Conservation (phyloP, 1,140 invertebrate species). For the Saccostrea echinata region DNA sequence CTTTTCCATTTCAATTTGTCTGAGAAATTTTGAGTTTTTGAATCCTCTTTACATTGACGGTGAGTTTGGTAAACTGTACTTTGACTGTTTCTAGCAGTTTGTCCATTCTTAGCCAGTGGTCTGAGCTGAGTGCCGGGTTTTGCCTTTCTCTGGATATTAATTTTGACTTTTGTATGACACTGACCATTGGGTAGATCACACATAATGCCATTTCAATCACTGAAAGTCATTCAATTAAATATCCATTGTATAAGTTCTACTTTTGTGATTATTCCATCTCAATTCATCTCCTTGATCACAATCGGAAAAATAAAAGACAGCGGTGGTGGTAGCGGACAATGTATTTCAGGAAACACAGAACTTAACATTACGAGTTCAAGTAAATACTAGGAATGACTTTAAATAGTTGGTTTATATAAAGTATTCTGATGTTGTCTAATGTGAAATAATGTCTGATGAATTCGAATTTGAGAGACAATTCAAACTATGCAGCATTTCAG, state of each 20-base stretch:
- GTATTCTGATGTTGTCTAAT: neutral
- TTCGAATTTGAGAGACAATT: neutral
- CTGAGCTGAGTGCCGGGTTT: neutral
- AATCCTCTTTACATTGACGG: neutral
- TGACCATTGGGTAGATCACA: neutral
- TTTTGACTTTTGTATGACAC: neutral
- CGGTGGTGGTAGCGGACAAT: neutral
- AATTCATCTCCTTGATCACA: neutral
- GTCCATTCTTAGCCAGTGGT: neutral
- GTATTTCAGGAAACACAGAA: neutral
- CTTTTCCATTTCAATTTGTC: neutral
- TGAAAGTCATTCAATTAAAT: constrained; percentile 8
- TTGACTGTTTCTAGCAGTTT: neutral
- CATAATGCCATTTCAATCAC: neutral
- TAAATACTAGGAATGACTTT: neutral
- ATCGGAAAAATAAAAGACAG: neutral
- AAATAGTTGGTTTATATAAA: neutral
- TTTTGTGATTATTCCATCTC: neutral
- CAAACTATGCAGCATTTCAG: neutral
- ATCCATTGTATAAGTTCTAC: constrained; percentile 11
- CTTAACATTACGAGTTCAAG: neutral
- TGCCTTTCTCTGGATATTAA: neutral
- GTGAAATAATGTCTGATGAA: neutral
- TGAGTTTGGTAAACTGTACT: neutral
- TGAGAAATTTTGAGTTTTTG: neutral